A percentile compares a stretch with the other conserved stretches of the same genome.
Evolutionary conservation across 2,113 vertebrate genomes (phyloP).

Genomic region (Columba janthina): DNA sequence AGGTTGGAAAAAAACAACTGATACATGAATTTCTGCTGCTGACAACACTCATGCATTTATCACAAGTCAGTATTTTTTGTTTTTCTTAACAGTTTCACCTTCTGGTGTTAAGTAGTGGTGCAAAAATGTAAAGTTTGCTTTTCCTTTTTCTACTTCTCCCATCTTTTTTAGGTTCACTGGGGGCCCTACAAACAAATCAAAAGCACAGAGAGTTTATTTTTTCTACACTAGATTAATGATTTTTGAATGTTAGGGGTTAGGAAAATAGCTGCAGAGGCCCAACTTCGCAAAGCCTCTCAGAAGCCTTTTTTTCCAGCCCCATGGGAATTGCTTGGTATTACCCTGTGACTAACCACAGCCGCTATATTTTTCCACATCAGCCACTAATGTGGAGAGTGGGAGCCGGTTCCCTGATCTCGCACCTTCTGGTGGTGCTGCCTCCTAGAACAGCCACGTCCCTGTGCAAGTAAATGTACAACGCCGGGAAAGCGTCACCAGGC

Average conservation of each 20-base stretch:
- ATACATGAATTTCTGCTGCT: neutral
- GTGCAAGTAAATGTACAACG: neutral
- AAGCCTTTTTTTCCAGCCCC: neutral
- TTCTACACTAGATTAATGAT: neutral
- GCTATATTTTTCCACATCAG: neutral
- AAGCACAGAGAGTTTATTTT: neutral
- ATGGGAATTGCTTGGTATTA: neutral
- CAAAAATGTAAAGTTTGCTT: neutral
- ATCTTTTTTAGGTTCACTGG: neutral
- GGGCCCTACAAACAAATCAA: neutral
- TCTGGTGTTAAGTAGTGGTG: neutral
- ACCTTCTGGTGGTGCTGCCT: neutral
- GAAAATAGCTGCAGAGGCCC: neutral
- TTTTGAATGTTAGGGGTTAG: neutral
- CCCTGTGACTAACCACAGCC: neutral
- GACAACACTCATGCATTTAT: neutral
- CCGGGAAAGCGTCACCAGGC: neutral
- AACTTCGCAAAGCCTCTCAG: neutral
- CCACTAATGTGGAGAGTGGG: neutral
- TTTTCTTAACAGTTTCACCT: neutral
- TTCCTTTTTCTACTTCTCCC: neutral
- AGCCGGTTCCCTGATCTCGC: neutral
- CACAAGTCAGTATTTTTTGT: neutral
- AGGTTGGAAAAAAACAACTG: neutral
- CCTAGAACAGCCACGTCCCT: neutral